Evolutionary conservation across 1,140 invertebrate species (phyloP).

Genomic region (Hydropsyche tenuis): DNA sequence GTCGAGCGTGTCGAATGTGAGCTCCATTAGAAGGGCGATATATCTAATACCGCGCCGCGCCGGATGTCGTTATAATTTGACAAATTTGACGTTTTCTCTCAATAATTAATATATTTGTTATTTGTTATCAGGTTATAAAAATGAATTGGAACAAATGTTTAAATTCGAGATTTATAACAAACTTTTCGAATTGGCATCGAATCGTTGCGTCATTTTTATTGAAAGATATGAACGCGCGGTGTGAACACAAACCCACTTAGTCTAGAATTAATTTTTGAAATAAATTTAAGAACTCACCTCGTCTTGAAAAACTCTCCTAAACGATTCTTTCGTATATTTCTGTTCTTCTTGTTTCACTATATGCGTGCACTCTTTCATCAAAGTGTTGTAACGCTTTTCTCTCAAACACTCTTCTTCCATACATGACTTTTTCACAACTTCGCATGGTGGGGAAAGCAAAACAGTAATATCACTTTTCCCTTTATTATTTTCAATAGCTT

Average conservation of each 20-base stretch:
- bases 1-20: slow-evolving; percentile 15
- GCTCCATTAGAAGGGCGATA: slow-evolving; percentile 20
- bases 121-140: too few relatives aligned
- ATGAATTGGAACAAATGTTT: background rate
- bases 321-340: slow-evolving; percentile 67
- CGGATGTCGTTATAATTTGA: slow-evolving; percentile 21
- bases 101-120: slow-evolving; percentile 11
- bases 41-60: background rate
- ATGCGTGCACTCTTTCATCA: slow-evolving; percentile 69
- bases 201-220: background rate
- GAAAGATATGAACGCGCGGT: background rate
- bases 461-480: background rate
- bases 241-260: background rate
- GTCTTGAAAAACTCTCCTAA: slow-evolving; percentile 70
- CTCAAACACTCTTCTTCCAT: slow-evolving; percentile 72
- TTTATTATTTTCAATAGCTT: background rate
- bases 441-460: slow-evolving; percentile 47
- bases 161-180: background rate
- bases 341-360: slow-evolving; percentile 65
- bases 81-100: slow-evolving; percentile 14
- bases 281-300: slow-evolving; percentile 62
- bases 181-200: background rate
- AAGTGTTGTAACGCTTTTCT: slow-evolving; percentile 63
- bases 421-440: slow-evolving; percentile 62
- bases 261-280: background rate